Evolutionary conservation across 1,140 invertebrate genomes (phyloP), one percentile per base, ranked within the genome.

Genomic region (Reticulitermes speratus): DNA sequence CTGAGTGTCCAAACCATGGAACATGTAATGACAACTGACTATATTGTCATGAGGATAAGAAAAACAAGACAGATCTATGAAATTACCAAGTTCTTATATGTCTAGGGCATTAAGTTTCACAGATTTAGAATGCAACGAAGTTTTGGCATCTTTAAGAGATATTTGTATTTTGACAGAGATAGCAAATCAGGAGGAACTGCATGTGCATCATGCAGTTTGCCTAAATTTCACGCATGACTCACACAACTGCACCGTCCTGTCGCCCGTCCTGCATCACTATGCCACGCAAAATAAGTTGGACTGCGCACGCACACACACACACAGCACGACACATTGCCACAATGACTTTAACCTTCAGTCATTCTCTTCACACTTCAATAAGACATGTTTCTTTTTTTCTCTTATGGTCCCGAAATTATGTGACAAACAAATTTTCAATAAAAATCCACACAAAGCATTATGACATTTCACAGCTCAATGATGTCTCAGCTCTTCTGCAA

Each of bases 231-330:
- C 65, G n/a, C 65, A 9, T 75, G 5, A 75, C 25, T 75, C 65
- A 75, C 65, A 3, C 84, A 55, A 52, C 19, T 84, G 84, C 84
- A 84, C 84, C 84, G 84, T 84, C 84, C 84, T 84, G 45, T 65
- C 84, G 30, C 84, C 84, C 84, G 84, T 84, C 84, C 84, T 84
- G 7, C 84, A 84, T 65, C 16, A 65, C 44, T 52, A 30, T 25
- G 48, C 23, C 25, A 55, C 84, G 84, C 84, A 84, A 84, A 84
- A 55, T 59, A 84, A 59, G 12, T 25, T 52, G n/a, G 84, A 52
- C 30, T 45, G 44, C 84, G 38, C 38, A 38, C 38, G 38, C 38
- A 38, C 38, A 38, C 38, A 38, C 38, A 84, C 84, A 16, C 19
- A 59, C 84, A 84, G 30, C 44, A 84, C 44, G 3, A 75, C n/a